Evolutionary conservation across 2,888 invertebrate genomes (phyloP).

Genomic region (Netelia melanura): DNA sequence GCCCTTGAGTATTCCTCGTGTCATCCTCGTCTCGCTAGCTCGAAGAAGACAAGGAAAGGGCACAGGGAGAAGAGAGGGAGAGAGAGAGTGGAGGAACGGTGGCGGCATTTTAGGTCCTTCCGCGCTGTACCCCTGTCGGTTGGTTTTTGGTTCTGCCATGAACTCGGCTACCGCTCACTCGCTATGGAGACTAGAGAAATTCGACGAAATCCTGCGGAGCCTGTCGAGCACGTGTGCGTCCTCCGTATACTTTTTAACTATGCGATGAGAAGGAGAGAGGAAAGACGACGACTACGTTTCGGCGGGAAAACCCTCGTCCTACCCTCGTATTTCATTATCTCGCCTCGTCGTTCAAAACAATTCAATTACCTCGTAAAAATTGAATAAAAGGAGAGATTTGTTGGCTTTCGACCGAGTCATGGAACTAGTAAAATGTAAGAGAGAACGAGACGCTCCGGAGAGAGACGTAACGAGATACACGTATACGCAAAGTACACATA

Average conservation of each 20-base stretch:
- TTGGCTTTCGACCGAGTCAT: too few relatives aligned
- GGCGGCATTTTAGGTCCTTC: background rate
- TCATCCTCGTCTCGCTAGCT: constrained; percentile 2
- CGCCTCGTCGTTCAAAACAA: too few relatives aligned
- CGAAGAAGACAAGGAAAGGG: background rate
- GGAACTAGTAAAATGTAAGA: background rate
- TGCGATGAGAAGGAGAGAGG: too few relatives aligned
- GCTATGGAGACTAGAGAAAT: constrained; percentile 49
- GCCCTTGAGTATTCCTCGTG: constrained; percentile 3
- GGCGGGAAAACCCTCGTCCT: constrained; percentile 21
- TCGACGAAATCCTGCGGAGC: constrained; percentile 49
- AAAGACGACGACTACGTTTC: background rate
- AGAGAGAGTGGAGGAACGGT: background rate
- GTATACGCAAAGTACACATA: constrained; percentile 6
- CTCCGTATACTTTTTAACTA: constrained; percentile 27
- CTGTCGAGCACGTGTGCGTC: constrained; percentile 59
- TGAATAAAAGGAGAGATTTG: too few relatives aligned
- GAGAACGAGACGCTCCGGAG: too few relatives aligned
- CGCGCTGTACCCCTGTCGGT: constrained; percentile 38
- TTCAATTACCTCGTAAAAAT: too few relatives aligned
- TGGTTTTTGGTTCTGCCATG: background rate
- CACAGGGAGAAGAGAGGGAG: background rate
- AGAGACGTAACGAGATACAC: background rate
- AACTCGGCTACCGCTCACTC: constrained; percentile 11
- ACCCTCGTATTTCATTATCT: background rate